Evolutionary conservation across 2,888 invertebrate genomes (phyloP).

Genomic region (Craniophora ligustri): DNA sequence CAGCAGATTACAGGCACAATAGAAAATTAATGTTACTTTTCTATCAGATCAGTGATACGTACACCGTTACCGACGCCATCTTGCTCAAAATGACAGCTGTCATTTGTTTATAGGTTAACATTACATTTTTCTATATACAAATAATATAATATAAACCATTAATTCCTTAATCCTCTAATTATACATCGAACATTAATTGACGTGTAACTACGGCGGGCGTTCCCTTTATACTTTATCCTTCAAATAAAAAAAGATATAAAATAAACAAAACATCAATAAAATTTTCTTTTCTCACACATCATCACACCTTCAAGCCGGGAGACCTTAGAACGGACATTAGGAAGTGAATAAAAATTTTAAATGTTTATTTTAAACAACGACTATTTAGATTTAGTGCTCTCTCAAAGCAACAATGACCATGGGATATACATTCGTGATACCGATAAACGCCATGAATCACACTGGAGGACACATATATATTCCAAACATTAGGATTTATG

Average conservation of each 20-base stretch:
- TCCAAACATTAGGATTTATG: slow-evolving; percentile 15
- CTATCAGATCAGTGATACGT: no score
- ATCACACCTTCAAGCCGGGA: slow-evolving; percentile 30
- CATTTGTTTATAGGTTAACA: no score
- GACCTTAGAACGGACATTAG: slow-evolving; percentile 55
- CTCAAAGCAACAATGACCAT: slow-evolving; percentile 48
- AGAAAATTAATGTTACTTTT: not conserved
- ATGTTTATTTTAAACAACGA: slow-evolving; percentile 52
- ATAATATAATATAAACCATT: no score
- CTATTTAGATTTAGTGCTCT: slow-evolving; percentile 50
- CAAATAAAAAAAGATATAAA: no score
- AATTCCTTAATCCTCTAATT: no score
- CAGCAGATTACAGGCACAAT: not conserved
- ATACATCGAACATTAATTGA: no score
- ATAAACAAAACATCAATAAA: slow-evolving; percentile 28
- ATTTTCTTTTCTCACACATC: slow-evolving; percentile 25
- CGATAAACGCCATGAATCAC: slow-evolving; percentile 32
- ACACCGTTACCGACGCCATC: no score
- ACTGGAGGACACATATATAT: slow-evolving; percentile 28
- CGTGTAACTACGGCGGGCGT: no score
- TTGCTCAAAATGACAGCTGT: no score
- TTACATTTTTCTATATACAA: no score
- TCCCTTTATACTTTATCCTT: no score
- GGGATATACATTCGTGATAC: slow-evolving; percentile 43
- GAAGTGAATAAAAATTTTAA: slow-evolving; percentile 54